Base-by-base conservation (phyloP, 2,888 invertebrate species). In the Agrilus cyanescens region DNA sequence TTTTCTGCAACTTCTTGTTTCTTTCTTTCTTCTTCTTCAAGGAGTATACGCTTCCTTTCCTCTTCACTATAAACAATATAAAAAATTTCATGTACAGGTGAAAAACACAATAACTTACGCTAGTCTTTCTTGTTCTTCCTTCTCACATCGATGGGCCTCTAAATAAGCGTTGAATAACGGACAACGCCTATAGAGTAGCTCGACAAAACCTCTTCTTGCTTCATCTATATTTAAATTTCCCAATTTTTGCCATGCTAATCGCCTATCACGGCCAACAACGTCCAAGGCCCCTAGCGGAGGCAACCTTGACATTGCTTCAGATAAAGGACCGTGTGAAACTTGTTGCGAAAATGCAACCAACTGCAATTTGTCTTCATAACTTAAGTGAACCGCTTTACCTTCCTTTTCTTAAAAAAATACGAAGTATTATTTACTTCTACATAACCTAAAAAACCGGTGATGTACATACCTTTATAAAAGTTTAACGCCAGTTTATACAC, bases 321-420 rank as follows among this genome's bases (percentile, higher is more conserved):
- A 77, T 57, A 82, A 80, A 38, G 86, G 80, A 0, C 96, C 96
- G 66, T 91, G 83, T 10, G 75, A 75, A 7, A 87, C 85, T 73
- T 96, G 96, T 61, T 94, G 90, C 8, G 88, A 89, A 58, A 85
- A 87, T 2, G 95, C 95, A 13, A 95, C 86, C 48, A 97, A 69
- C 61, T 85, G 85, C 41, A 95, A 67, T 61, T 91, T 88, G 61
- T 96, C 93, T 66, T 90, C 87, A 65, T 96, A 97, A 36, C 90
- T 88, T 46, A 95, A 73, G 59, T 93, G 91, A 37, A 96, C 75
- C 3, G 94, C 96, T 72, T 95, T 96, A n/a, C 95, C 95, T 69
- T 91, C 88, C 70, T 96, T 95, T 65, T 96, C 96, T 95, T 67
- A 12, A 72, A 52, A 55, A n/a, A n/a, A n/a, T n/a, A n/a, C 41